A percentile compares a stretch with the other conserved stretches of the same genome.
Evolutionary conservation across 2,888 invertebrate genomes (phyloP).

Genomic region (Thera obeliscata): DNA sequence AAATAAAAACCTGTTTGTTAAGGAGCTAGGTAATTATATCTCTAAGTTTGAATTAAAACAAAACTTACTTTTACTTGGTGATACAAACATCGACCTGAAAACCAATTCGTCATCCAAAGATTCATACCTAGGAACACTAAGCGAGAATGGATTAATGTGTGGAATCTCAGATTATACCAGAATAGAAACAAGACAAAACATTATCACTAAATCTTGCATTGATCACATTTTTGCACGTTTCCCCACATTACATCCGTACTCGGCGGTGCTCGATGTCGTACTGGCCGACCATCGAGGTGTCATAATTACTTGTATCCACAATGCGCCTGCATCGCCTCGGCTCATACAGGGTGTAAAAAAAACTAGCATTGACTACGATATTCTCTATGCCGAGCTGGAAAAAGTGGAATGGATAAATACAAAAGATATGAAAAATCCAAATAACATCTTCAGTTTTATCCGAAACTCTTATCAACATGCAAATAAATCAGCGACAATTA

Average conservation of each 20-base stretch:
- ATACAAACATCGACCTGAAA: slow-evolving; percentile 22
- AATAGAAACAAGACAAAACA: slow-evolving; percentile 33
- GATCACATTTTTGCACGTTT: slow-evolving; percentile 43
- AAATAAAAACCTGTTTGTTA: slow-evolving; percentile 13
- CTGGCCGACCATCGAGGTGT: slow-evolving; percentile 38
- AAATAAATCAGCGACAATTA: slow-evolving; percentile 1
- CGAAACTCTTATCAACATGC: slow-evolving; percentile 8
- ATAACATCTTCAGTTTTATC: slow-evolving; percentile 10
- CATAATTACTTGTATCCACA: slow-evolving; percentile 1
- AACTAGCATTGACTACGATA: slow-evolving; percentile 4
- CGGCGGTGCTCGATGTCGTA: slow-evolving; percentile 36
- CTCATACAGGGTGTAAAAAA: slow-evolving; percentile 13
- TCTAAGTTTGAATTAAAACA: slow-evolving; percentile 11
- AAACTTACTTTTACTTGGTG: slow-evolving; percentile 21
- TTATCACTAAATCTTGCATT: slow-evolving; percentile 39
- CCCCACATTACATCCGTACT: slow-evolving; percentile 35
- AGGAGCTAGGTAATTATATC: slow-evolving; percentile 9
- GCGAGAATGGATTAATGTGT: slow-evolving; percentile 31
- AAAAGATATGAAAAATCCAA: slow-evolving; percentile 6
- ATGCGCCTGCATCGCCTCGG: not conserved
- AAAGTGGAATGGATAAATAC: slow-evolving; percentile 15
- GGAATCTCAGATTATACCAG: slow-evolving; percentile 33
- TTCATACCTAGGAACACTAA: slow-evolving; percentile 23
- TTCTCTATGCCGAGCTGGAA: slow-evolving; percentile 6
- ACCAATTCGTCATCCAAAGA: slow-evolving; percentile 16